Percentiles rank a stretch among this genome's conserved stretches.
Evolutionary conservation across 2,113 vertebrate species (phyloP).

Genomic region (Clarias macrocephalus): DNA sequence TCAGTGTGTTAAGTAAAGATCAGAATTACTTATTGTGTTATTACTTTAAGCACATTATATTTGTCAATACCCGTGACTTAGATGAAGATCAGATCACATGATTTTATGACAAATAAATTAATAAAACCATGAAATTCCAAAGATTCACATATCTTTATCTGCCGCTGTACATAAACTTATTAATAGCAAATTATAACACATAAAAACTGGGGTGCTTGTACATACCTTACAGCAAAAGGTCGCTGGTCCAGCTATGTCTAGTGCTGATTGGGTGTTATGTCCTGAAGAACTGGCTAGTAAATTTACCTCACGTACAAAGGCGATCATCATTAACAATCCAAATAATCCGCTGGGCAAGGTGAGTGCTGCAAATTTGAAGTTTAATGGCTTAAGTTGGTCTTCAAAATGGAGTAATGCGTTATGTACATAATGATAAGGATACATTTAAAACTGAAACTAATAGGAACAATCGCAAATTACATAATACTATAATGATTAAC

Average conservation of each 20-base stretch:
- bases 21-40: too few species aligned
- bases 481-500: background rate
- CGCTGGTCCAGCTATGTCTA: constrained; percentile 67
- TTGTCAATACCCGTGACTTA: too few species aligned
- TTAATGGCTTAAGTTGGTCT: background rate
- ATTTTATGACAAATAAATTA: too few species aligned
- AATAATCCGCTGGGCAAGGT: constrained; percentile 97
- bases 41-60: too few species aligned
- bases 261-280: constrained; percentile 85
- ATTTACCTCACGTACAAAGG: constrained; percentile 84
- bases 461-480: background rate
- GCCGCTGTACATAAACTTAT: background rate
- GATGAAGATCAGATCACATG: too few species aligned
- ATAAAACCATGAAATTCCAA: too few species aligned
- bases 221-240: constrained; percentile 65
- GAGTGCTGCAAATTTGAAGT: constrained; percentile 24
- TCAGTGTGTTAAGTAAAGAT: too few species aligned
- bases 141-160: too few species aligned
- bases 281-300: constrained; percentile 83
- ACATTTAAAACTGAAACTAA: background rate
- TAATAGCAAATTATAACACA: background rate
- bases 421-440: background rate
- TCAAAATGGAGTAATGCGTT: background rate
- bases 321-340: constrained; percentile 88
- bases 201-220: background rate